phyloP scores from a whole-genome alignment of 92 coral and sea anemone species.

The Diadumene lineata region DNA sequence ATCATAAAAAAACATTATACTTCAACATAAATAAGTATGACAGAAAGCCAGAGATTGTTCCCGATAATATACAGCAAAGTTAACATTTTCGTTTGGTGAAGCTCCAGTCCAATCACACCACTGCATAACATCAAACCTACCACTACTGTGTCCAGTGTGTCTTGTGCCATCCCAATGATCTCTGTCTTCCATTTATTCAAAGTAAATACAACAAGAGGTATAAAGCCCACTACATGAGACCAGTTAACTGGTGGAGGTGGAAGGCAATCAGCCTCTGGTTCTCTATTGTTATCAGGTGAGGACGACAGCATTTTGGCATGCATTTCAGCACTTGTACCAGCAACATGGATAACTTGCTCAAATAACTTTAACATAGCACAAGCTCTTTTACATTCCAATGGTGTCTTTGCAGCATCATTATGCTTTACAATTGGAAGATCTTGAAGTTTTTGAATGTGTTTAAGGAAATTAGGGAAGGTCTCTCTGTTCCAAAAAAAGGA shows the following conservation, averaged over 20 bases:
- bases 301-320: slow-evolving; percentile 52
- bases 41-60: no score
- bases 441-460: slow-evolving; percentile 68
- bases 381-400: slow-evolving; percentile 47
- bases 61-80: no score
- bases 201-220: slow-evolving; percentile 83
- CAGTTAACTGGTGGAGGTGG: slow-evolving; percentile 90
- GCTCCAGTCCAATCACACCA: no score
- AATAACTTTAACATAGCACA: slow-evolving; percentile 61
- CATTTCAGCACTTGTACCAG: slow-evolving; percentile 83
- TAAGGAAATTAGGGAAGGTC: slow-evolving; percentile 63
- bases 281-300: slow-evolving; percentile 25
- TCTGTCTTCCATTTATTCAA: slow-evolving; percentile 69
- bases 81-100: no score
- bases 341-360: slow-evolving; percentile 84
- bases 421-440: slow-evolving; percentile 48
- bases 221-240: slow-evolving; percentile 98
- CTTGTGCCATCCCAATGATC: no score
- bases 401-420: slow-evolving; percentile 14
- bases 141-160: no score
- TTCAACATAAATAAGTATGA: no score
- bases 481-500: slow-evolving; percentile 58
- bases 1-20: no score
- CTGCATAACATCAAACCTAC: no score
- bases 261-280: slow-evolving; percentile 43